Evolutionary conservation across 92 coral and sea anemone genomes (phyloP), one percentile per base, ranked within the genome.

Genomic region (Palythoa heliodiscus): DNA sequence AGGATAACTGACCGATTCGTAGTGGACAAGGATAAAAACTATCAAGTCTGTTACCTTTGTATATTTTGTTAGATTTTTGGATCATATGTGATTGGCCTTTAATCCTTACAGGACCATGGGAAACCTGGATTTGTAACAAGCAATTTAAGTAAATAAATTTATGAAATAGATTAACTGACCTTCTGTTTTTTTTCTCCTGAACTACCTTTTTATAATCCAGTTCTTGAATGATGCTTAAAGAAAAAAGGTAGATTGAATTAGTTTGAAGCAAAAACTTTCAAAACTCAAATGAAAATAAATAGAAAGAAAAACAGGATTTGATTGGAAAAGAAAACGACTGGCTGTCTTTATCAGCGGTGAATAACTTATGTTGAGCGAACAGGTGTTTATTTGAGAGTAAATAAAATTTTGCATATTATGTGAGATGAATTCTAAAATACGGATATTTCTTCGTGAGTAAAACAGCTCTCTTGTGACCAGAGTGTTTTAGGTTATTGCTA

Each of bases 381-480:
- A 80, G 84, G 84, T 80, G 84, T 63, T 80, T 64, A 80, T 66
- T 76, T 17, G 20, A 66, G 70, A 58, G 70, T 78, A 78, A 78
- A 78, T 78, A 78, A 37, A 35, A 78, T 78, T 63, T 68, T 80
- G 73, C 72, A 80, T 80, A 80, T 39, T 80, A 22, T 63, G 72
- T 48, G 84, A 80, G 53, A 60, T 63, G 74, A 66, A 80, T 64
- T 80, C 64, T 70, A 20, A 66, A 64, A 47, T 39, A 70, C 47
- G 22, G 7, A 8, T 40, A 58, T 58, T 35, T 43, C 54, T 22
- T 43, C 24, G 73, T 40, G 54, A 20, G 63, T 7, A 2, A 20
- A 74, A 47, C 19, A 58, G 53, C 70, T 20, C 4, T 15, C 1
- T 66, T 20, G 20, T 3, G 15, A 40, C 20, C 72, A 25, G n/a